Base-by-base conservation (phyloP, 2,888 invertebrate species). In the Sylvicola cinctus region DNA sequence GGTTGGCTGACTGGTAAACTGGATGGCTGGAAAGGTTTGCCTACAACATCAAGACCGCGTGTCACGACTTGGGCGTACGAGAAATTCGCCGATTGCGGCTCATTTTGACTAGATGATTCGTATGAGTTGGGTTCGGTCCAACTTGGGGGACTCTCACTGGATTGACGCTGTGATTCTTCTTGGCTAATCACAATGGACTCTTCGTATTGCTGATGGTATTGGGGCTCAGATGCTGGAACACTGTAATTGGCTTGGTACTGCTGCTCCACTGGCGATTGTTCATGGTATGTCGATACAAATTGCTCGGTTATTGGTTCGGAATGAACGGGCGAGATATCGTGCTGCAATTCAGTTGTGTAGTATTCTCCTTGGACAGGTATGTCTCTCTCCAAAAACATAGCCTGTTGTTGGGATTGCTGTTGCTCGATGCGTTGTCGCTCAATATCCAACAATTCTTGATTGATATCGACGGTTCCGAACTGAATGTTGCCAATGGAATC, bases 51-150 rank as follows among this genome's bases (percentile, higher is more conserved):
- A 29, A 75, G 60, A 25, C 76, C 76, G 40, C 74, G 68, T 28
- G 74, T 69, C 44, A 77, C 58, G 48, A 75, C 72, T 56, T 74
- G 70, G 3, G 76, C 77, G 49, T 77, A 77, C 1, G 77, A 75
- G 45, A 72, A 63, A 20, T 8, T 20, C 5, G 20, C 20, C 20
- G 20, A 20, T 20, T 20, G 20, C 20, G 20, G 20, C 20, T 20
- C 20, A 20, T 20, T 20, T 20, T 20, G 20, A 20, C 20, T 20
- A 20, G 20, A 20, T 20, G 20, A 20, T 20, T 20, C 20, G 40
- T 65, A 46, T 33, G 45, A 40, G 29, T 33, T 32, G 31, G 33
- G 32, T 16, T 16, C 27, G 16, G 33, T 28, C 12, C 12, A 13
- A 13, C 14, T 28, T 6, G 4, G 29, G 7, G 38, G 37, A 11